A percentile compares a stretch with the other conserved stretches of the same genome.
Evolutionary conservation across 2,113 vertebrate genomes (phyloP).

Genomic region (Malurus elegans): DNA sequence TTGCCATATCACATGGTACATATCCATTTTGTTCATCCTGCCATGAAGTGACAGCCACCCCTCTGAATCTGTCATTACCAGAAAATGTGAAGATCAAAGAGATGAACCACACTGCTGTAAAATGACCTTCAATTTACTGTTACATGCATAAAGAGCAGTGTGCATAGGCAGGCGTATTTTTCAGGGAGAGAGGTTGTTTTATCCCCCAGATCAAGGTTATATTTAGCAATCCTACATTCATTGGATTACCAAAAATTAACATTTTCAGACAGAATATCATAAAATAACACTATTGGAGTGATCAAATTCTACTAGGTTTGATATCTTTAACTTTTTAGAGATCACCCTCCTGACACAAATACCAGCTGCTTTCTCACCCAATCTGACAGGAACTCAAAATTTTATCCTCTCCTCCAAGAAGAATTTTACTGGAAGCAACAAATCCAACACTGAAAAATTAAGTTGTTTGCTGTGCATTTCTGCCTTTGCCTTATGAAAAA

Average conservation of each 20-base stretch:
- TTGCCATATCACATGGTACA: neutral
- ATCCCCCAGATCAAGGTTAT: neutral
- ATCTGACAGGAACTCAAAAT: neutral
- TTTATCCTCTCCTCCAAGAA: neutral
- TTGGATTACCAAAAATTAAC: neutral
- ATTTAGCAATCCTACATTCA: neutral
- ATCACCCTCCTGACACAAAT: neutral
- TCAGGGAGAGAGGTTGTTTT: neutral
- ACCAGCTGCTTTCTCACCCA: neutral
- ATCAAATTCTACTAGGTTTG: neutral
- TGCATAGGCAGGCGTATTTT: neutral
- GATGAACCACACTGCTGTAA: neutral
- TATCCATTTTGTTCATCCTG: neutral
- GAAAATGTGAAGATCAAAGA: neutral
- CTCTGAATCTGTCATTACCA: constrained; percentile 4
- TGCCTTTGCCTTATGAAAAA: neutral
- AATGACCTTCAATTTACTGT: constrained; percentile 19
- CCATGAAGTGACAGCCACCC: neutral
- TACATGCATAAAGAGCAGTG: neutral
- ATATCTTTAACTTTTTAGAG: neutral
- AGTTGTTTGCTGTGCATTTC: neutral
- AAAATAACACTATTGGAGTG: neutral
- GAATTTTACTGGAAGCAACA: neutral
- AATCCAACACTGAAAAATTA: neutral
- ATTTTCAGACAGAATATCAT: neutral